Conservation (phyloP, 2,113 vertebrate species). For the Syngnathoides biaculeatus region DNA sequence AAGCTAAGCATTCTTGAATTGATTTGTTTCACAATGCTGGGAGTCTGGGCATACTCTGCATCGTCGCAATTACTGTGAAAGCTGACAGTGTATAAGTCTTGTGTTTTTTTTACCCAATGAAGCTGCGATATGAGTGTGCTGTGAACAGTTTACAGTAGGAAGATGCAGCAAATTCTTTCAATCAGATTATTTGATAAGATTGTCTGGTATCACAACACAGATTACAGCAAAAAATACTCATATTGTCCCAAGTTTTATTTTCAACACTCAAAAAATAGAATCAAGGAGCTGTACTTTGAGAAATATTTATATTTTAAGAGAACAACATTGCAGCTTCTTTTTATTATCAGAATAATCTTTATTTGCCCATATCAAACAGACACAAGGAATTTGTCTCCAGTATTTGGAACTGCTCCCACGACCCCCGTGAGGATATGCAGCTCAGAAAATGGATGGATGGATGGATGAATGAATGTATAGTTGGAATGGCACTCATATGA, state of each 20-base stretch:
- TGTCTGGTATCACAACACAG: neutral
- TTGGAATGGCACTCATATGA: too few species aligned
- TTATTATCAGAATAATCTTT: too few species aligned
- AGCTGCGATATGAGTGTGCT: neutral
- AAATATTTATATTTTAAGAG: too few species aligned
- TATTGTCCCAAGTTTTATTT: neutral
- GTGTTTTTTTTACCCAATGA: neutral
- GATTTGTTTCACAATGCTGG: constrained; percentile 85
- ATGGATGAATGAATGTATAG: too few species aligned
- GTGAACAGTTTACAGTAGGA: neutral
- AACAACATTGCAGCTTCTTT: too few species aligned
- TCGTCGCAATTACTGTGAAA: constrained; percentile 67
- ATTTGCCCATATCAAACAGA: too few species aligned
- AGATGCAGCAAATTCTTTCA: neutral
- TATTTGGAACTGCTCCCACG: too few species aligned
- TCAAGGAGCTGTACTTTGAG: too few species aligned
- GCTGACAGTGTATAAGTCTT: constrained; percentile 26
- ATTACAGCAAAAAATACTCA: neutral
- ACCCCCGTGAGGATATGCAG: too few species aligned
- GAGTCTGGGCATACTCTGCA: constrained; percentile 62
- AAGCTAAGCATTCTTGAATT: constrained; percentile 83
- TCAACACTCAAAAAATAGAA: neutral
- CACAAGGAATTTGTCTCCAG: too few species aligned
- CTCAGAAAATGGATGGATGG: too few species aligned
- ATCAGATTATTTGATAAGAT: neutral